Conservation (phyloP, 2,113 vertebrate genomes). For the Channa argus region DNA sequence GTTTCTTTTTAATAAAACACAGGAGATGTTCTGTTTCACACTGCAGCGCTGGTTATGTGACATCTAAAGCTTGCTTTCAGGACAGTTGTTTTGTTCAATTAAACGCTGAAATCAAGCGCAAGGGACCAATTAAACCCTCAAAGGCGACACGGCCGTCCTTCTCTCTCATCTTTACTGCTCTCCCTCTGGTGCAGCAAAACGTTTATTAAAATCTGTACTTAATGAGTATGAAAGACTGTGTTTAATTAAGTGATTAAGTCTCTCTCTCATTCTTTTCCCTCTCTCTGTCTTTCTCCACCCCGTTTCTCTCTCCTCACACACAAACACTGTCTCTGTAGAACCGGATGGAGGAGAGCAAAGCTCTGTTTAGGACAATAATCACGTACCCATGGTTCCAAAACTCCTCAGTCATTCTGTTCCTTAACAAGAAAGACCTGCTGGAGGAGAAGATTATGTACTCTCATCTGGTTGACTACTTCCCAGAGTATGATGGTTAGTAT, state of each 20-base stretch:
- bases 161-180: constrained; percentile 33
- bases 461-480: constrained; percentile 95
- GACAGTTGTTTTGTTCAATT: constrained; percentile 33
- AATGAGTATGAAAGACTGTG: constrained; percentile 54
- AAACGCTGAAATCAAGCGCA: constrained; percentile 37
- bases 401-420: constrained; percentile 94
- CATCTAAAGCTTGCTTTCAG: constrained; percentile 5
- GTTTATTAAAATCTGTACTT: constrained; percentile 59
- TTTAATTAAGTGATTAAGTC: constrained; percentile 61
- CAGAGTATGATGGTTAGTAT: constrained; percentile 93
- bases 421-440: constrained; percentile 97
- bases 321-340: constrained; percentile 72
- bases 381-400: constrained; percentile 96
- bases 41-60: background rate
- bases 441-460: constrained; percentile 98
- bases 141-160: constrained; percentile 14
- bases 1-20: constrained; percentile 1
- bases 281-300: constrained; percentile 23
- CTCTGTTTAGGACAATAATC: constrained; percentile 94
- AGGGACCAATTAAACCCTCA: constrained; percentile 35
- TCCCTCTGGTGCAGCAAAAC: constrained; percentile 42
- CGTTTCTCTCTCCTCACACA: background rate
- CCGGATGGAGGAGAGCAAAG: constrained; percentile 97
- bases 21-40: constrained; percentile 7
- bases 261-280: constrained; percentile 16